Conservation (phyloP, 2,888 invertebrate genomes). For the Cotesia congregata region DNA sequence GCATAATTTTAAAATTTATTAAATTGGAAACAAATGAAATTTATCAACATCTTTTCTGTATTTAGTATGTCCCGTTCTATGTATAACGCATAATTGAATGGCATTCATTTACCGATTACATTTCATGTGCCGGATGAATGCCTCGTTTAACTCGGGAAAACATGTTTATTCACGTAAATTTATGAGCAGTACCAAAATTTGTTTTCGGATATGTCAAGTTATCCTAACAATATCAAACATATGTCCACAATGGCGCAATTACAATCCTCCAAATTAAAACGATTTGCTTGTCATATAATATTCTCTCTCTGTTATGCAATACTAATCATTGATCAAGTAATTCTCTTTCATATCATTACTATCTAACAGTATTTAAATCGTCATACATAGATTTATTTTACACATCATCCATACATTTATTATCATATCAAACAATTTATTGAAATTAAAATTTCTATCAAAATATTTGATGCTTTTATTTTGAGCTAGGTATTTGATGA, state of each 20-base stretch:
- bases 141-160: conserved; percentile 3
- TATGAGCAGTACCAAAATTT: conserved; percentile 26
- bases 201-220: conserved; percentile 28
- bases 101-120: conserved; percentile 34
- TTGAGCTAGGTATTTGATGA: too few species aligned
- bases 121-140: conserved; percentile 19
- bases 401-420: not conserved
- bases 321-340: not conserved
- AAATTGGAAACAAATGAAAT: not conserved
- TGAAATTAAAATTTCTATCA: too few species aligned
- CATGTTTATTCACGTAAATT: conserved; percentile 22
- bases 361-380: not conserved
- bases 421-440: too few species aligned
- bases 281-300: conserved; percentile 16
- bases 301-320: not conserved
- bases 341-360: not conserved
- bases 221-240: conserved; percentile 31
- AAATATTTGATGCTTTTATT: too few species aligned
- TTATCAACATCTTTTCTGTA: conserved; percentile 2
- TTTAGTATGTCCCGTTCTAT: conserved; percentile 5
- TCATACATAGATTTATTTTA: not conserved
- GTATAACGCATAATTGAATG: conserved; percentile 31
- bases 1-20: too few species aligned
- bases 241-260: conserved; percentile 23
- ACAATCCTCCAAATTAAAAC: conserved; percentile 30